Evolutionary conservation across 2,113 vertebrate species (phyloP).

Genomic region (Tonatia bakeri): DNA sequence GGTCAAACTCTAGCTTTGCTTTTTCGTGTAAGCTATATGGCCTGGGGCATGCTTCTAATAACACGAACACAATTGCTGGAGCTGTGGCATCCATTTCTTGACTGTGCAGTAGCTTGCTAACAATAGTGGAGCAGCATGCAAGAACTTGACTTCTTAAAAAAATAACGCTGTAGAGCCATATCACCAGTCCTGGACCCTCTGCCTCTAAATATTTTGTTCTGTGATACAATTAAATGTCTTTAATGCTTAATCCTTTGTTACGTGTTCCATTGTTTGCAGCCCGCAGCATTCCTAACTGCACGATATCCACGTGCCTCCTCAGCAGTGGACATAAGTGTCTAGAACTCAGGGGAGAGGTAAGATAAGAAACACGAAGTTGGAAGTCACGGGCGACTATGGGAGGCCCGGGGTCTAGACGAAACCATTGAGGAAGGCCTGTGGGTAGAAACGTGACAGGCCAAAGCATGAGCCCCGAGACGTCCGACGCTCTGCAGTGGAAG

Average conservation of each 20-base stretch:
- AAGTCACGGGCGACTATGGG: background rate
- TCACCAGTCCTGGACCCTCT: background rate
- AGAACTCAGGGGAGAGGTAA: background rate
- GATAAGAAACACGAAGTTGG: background rate
- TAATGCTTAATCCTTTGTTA: background rate
- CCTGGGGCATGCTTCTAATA: background rate
- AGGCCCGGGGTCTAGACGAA: background rate
- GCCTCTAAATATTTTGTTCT: background rate
- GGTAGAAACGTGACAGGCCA: background rate
- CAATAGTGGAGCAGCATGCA: background rate
- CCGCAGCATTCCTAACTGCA: background rate
- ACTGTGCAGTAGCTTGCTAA: background rate
- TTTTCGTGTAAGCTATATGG: background rate
- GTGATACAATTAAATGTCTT: background rate
- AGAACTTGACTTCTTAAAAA: background rate
- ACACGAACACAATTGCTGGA: background rate
- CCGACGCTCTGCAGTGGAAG: background rate
- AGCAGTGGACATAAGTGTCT: background rate
- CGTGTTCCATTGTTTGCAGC: background rate
- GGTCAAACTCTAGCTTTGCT: background rate
- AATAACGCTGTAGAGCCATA: background rate
- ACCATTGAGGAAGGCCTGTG: rapidly evolving
- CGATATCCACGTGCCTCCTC: background rate
- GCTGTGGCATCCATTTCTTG: background rate
- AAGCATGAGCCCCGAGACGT: background rate